A percentile compares a stretch with the other conserved stretches of the same genome.
phyloP scores from a whole-genome alignment of 23 tunicate genomes.

The Trididemnum clinides region DNA sequence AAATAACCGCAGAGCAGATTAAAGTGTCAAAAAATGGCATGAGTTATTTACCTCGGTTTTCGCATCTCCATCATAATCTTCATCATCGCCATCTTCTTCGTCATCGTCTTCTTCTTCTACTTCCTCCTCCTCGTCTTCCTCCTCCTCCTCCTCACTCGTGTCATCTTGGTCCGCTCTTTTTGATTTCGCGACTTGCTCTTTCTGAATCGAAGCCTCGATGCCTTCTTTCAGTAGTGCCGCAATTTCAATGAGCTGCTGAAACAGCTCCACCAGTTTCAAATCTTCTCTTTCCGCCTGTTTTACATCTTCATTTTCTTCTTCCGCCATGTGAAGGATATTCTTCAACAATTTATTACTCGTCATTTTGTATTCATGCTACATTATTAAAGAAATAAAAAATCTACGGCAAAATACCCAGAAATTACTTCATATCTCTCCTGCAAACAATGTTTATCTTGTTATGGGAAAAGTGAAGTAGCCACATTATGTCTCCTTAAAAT shows the following conservation, averaged over 20 bases:
- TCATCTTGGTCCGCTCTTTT: slow-evolving; percentile 64
- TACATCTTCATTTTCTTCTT: slow-evolving; percentile 40
- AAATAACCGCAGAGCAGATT: too few relatives aligned
- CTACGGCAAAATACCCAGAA: too few relatives aligned
- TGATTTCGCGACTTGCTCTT: slow-evolving; percentile 49
- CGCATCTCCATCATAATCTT: background rate
- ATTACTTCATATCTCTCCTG: too few relatives aligned
- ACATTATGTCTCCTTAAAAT: too few relatives aligned
- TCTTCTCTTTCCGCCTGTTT: too few relatives aligned
- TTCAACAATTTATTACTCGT: slow-evolving; percentile 44
- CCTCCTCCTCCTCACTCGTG: slow-evolving; percentile 44
- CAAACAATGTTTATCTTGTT: too few relatives aligned
- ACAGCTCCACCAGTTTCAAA: slow-evolving; percentile 47
- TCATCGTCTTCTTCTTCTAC: slow-evolving; percentile 47
- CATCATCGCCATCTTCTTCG: background rate
- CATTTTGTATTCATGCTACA: background rate
- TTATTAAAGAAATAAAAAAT: too few relatives aligned
- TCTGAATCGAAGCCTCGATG: slow-evolving; percentile 53
- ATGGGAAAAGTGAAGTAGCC: too few relatives aligned
- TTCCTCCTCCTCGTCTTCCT: slow-evolving; percentile 66
- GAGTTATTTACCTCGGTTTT: background rate
- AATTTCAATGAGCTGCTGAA: slow-evolving; percentile 54
- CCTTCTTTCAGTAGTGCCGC: slow-evolving; percentile 53
- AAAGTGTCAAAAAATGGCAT: too few relatives aligned
- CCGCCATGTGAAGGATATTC: slow-evolving; percentile 69